Evolutionary conservation across 1,140 invertebrate species (phyloP).

Genomic region (Camponotus pennsylvanicus): DNA sequence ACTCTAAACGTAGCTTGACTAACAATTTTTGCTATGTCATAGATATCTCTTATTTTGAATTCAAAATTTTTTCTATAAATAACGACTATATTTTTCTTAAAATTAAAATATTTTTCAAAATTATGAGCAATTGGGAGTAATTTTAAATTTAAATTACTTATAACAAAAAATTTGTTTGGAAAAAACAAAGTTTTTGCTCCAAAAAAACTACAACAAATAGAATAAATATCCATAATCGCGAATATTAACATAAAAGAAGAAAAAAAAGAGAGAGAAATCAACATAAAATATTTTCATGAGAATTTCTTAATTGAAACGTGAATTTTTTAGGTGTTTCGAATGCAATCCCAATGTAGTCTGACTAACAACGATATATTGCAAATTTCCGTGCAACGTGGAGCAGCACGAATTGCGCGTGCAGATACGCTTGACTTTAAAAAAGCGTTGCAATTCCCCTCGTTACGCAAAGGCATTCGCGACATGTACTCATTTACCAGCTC

Average conservation of each 20-base stretch:
- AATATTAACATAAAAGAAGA: not conserved
- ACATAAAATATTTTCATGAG: not conserved
- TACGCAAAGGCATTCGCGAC: slow-evolving; percentile 52
- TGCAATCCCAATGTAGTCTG: not conserved
- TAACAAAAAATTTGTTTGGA: not conserved
- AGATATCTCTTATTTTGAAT: not conserved
- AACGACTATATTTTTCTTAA: not conserved
- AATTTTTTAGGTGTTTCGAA: slow-evolving; percentile 7
- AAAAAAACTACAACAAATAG: not conserved
- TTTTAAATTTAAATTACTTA: not conserved
- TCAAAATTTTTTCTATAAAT: not conserved
- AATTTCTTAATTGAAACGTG: not conserved
- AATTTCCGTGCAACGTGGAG: not conserved
- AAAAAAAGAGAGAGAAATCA: not conserved
- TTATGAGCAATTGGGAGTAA: not conserved
- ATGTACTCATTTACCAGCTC: not conserved
- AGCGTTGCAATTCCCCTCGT: slow-evolving; percentile 3
- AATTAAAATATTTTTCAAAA: not conserved
- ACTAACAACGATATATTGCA: not conserved
- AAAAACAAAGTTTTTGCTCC: not conserved
- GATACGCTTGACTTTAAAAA: slow-evolving; percentile 7
- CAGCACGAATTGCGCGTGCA: not conserved
- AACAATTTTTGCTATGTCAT: not conserved
- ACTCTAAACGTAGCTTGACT: too few relatives aligned
- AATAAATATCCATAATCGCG: not conserved